Percentiles rank a stretch among this genome's conserved stretches.
These are phyloP conservation scores for Acanthosepion esculentum DNA, from an alignment of 2,888 invertebrate genomes.

Conservation along the genomic window DNA sequence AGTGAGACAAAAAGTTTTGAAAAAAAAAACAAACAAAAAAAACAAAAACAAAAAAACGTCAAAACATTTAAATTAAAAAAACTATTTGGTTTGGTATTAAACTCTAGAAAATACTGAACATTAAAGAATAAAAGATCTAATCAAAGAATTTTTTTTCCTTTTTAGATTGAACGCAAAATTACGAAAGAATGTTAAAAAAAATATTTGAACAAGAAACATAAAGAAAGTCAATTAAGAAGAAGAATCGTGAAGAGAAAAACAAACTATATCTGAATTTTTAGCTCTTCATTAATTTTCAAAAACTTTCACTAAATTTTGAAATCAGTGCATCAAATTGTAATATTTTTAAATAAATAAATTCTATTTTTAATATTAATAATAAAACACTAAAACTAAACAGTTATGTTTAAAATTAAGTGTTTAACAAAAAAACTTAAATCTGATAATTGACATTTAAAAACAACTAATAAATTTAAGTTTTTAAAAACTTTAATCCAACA, in stretches of 20 bases:
- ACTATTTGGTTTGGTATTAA: neutral
- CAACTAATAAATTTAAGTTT: neutral
- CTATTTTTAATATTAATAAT: no score
- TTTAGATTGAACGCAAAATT: neutral
- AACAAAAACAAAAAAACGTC: neutral
- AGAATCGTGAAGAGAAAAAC: neutral
- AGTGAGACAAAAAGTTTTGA: neutral
- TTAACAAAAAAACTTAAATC: neutral
- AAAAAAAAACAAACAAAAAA: neutral
- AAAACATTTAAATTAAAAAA: no score
- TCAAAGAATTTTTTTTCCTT: neutral
- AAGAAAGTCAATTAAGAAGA: neutral
- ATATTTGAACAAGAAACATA: neutral
- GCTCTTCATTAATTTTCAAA: neutral
- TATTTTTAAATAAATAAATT: no score
- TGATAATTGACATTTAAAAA: neutral
- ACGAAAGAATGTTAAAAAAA: neutral
- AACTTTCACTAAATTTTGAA: neutral
- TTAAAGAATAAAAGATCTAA: neutral
- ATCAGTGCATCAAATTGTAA: neutral
- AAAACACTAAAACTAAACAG: no score
- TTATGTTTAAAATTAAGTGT: neutral
- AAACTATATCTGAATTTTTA: neutral
- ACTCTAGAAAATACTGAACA: neutral
- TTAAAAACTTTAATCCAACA: neutral